phyloP scores from a whole-genome alignment of 2,113 vertebrate species.

The Takifugu bimaculatus region DNA sequence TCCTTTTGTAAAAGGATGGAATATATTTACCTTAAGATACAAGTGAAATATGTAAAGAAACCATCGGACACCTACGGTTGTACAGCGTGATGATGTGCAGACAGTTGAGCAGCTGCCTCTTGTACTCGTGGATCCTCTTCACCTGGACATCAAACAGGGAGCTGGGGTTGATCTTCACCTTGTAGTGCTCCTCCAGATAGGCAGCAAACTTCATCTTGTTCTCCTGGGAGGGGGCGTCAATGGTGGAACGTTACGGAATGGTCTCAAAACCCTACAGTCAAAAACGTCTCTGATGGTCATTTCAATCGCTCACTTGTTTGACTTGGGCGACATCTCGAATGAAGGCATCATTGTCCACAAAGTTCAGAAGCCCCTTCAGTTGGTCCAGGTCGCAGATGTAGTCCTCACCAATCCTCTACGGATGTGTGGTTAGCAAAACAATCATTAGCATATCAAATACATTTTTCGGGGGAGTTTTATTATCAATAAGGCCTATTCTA shows the following conservation, averaged over 20 bases:
- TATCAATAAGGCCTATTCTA: no score
- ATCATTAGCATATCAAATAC: no score
- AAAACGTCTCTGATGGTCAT: no score
- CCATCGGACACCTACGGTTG: slow-evolving; percentile 78
- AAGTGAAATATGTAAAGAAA: neutral
- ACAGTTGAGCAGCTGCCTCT: slow-evolving; percentile 89
- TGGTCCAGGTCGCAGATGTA: slow-evolving; percentile 84
- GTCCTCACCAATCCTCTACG: slow-evolving; percentile 83
- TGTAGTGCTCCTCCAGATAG: slow-evolving; percentile 83
- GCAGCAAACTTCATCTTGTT: slow-evolving; percentile 88
- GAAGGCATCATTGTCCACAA: slow-evolving; percentile 81
- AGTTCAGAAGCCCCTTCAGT: slow-evolving; percentile 79
- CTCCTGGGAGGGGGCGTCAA: slow-evolving; percentile 69
- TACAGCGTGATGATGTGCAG: slow-evolving; percentile 87
- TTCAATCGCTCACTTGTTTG: slow-evolving; percentile 78
- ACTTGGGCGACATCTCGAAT: slow-evolving; percentile 86
- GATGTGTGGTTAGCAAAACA: no score
- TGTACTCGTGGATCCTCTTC: slow-evolving; percentile 92
- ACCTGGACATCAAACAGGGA: slow-evolving; percentile 91
- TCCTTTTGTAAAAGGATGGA: slow-evolving; percentile 59
- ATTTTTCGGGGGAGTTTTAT: no score
- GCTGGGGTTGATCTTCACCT: slow-evolving; percentile 86
- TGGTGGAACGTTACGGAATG: neutral
- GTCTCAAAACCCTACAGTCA: no score
- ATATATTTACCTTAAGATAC: neutral